Conservation (phyloP, 2,888 invertebrate species). For the Athetis lepigone region DNA sequence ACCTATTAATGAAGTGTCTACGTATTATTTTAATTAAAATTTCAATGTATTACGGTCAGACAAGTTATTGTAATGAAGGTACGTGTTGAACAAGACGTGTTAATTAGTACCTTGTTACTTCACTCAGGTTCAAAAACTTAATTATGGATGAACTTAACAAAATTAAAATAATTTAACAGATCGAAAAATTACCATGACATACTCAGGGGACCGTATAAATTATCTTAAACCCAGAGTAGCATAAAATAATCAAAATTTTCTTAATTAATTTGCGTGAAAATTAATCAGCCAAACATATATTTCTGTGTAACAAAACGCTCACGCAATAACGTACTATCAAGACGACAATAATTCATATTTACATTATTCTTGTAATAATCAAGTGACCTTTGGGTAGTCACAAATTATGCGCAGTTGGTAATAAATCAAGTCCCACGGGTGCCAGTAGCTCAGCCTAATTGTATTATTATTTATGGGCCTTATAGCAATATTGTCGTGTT, state of each 20-base stretch:
- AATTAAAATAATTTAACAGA: neutral
- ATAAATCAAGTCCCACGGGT: slow-evolving; percentile 75
- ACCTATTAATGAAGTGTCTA: slow-evolving; percentile 73
- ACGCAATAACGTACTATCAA: slow-evolving; percentile 32
- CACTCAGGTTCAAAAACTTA: slow-evolving; percentile 4
- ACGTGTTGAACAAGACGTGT: slow-evolving; percentile 5
- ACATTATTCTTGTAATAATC: slow-evolving; percentile 57
- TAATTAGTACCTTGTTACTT: slow-evolving; percentile 12
- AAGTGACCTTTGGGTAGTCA: slow-evolving; percentile 61
- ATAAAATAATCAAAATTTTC: slow-evolving; percentile 6
- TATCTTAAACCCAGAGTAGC: neutral
- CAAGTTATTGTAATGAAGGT: slow-evolving; percentile 51
- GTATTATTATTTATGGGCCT: slow-evolving; percentile 81
- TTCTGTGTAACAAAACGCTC: slow-evolving; percentile 30
- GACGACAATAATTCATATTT: slow-evolving; percentile 53
- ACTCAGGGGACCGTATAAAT: slow-evolving; percentile 27
- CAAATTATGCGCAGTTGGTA: slow-evolving; percentile 68
- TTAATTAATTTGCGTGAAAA: slow-evolving; percentile 20
- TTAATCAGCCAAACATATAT: slow-evolving; percentile 8
- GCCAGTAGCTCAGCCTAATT: slow-evolving; percentile 73
- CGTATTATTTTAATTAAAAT: slow-evolving; percentile 66
- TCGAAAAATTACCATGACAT: neutral
- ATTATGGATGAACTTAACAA: neutral
- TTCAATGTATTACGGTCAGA: slow-evolving; percentile 53
- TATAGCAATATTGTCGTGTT: slow-evolving; percentile 74